A percentile compares a stretch with the other conserved stretches of the same genome.
Conservation (phyloP, 1,140 invertebrate species). For the Glossosoma conforme region DNA sequence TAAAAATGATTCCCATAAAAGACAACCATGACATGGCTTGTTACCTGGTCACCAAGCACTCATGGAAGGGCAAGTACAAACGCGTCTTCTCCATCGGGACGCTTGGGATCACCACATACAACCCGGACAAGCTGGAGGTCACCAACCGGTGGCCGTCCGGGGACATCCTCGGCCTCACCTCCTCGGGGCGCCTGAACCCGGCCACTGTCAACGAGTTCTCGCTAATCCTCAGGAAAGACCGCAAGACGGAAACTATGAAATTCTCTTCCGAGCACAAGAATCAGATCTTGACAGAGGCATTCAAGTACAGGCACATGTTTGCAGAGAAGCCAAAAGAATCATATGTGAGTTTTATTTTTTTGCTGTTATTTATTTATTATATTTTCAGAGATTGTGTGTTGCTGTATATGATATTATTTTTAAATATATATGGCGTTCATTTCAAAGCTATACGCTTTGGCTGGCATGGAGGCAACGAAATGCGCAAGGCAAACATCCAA, state of each 20-base stretch:
- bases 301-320: conserved; percentile 75
- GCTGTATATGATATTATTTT: too few species aligned
- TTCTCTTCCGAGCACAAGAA: conserved; percentile 96
- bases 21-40: conserved; percentile 90
- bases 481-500: too few species aligned
- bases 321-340: conserved; percentile 72
- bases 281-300: conserved; percentile 86
- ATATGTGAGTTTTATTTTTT: conserved; percentile 63
- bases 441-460: too few species aligned
- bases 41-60: conserved; percentile 94
- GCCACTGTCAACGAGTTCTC: conserved; percentile 65
- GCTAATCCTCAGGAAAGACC: conserved; percentile 82
- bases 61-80: conserved; percentile 98
- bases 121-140: conserved; percentile 87
- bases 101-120: conserved; percentile 94
- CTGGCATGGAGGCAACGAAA: too few species aligned
- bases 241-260: conserved; percentile 91
- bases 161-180: conserved; percentile 73
- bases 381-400: background rate
- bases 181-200: conserved; percentile 52
- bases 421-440: too few species aligned
- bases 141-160: conserved; percentile 93
- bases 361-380: background rate
- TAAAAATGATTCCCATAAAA: conserved; percentile 74
- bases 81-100: conserved; percentile 96